Conservation (phyloP, 2,888 invertebrate species). For the Caenorhabditis parvicauda region DNA sequence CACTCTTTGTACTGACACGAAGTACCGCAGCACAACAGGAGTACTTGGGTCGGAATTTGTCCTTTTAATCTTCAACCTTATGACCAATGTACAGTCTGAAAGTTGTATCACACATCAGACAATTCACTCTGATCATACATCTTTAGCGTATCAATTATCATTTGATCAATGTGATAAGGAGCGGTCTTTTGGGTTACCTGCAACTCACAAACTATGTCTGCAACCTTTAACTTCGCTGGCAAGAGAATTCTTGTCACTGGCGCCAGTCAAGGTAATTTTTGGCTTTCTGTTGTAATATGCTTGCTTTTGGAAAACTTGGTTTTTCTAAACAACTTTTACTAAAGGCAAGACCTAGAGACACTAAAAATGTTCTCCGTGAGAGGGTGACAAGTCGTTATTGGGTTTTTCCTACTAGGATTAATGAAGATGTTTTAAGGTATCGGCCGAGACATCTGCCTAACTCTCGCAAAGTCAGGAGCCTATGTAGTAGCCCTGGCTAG, state of each 20-base stretch:
- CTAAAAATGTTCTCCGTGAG: no score
- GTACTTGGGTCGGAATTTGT: no score
- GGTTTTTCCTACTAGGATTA: not conserved
- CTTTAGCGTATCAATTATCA: no score
- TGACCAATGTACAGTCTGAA: no score
- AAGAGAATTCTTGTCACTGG: conserved; percentile 44
- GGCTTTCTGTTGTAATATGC: conserved; percentile 1
- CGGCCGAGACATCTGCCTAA: conserved; percentile 25
- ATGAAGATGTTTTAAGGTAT: conserved; percentile 12
- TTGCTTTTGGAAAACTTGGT: conserved; percentile 7
- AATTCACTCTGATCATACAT: no score
- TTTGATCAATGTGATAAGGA: no score
- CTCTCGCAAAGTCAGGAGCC: conserved; percentile 31
- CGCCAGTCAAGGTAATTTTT: conserved; percentile 38
- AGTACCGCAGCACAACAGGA: no score
- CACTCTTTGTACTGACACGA: no score
- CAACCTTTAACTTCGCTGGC: conserved; percentile 32
- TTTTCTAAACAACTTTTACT: conserved; percentile 7
- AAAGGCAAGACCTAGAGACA: no score
- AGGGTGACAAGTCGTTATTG: conserved; percentile 1
- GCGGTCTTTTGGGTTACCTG: no score
- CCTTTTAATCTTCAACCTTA: no score
- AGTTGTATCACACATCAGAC: no score
- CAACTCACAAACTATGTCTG: conserved; percentile 11
- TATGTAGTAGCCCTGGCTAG: conserved; percentile 36